These are phyloP conservation scores for Ophiodon elongatus DNA, from an alignment of 2,113 vertebrate genomes.

Conservation along the genomic window DNA sequence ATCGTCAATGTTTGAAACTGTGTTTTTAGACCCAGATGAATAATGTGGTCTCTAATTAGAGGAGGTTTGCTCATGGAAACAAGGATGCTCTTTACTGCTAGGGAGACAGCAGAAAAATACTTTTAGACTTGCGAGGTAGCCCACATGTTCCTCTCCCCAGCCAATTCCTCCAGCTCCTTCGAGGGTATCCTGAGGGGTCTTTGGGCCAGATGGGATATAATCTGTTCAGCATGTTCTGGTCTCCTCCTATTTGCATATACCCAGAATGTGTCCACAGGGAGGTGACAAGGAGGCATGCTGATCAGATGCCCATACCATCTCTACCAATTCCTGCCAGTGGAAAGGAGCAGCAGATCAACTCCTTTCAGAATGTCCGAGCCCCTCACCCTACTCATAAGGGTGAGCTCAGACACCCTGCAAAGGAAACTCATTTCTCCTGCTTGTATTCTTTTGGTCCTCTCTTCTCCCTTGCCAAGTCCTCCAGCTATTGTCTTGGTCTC, in stretches of 20 bases:
- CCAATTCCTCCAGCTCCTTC: neutral
- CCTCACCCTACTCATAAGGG: neutral
- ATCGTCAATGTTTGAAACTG: conserved; percentile 14
- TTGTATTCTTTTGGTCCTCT: too few relatives aligned
- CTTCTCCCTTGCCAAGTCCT: too few relatives aligned
- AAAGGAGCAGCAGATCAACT: neutral
- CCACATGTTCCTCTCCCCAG: neutral
- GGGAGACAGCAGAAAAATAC: conserved; percentile 11
- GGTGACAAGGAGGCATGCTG: neutral
- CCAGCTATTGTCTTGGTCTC: neutral
- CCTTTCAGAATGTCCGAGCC: neutral
- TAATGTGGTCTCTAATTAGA: conserved; percentile 42
- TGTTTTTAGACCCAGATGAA: conserved; percentile 15
- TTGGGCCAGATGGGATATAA: neutral
- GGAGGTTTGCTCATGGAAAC: conserved; percentile 14
- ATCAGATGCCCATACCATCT: neutral
- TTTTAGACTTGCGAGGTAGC: neutral
- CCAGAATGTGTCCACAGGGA: neutral
- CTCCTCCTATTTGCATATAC: neutral
- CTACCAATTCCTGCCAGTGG: neutral
- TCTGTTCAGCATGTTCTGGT: neutral
- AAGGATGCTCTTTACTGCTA: neutral
- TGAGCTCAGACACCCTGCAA: too few relatives aligned
- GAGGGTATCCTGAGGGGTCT: neutral
- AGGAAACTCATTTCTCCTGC: too few relatives aligned